phyloP scores from a whole-genome alignment of 2,113 vertebrate genomes.

The Ardeotis arabs region DNA sequence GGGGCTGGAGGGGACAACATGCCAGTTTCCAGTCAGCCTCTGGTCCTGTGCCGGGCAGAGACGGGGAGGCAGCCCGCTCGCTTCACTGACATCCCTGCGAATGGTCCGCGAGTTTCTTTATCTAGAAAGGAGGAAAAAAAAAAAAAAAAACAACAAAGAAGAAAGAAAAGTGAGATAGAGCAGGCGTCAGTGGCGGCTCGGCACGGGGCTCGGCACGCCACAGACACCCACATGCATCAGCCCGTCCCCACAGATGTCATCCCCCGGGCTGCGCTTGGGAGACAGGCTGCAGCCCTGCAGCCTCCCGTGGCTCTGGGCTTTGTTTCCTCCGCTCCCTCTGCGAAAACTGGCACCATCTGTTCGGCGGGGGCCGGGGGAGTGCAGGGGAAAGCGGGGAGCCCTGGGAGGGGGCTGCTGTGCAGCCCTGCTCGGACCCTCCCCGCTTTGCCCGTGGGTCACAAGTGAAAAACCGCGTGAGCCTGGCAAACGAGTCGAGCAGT shows the following conservation, averaged over 20 bases:
- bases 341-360: constrained; percentile 1
- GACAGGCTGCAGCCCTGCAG: constrained; percentile 21
- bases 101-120: background rate
- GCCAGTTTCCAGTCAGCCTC: background rate
- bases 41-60: background rate
- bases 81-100: constrained; percentile 21
- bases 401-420: background rate
- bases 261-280: background rate
- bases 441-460: fast-evolving
- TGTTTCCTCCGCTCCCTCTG: background rate
- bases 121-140: background rate
- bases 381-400: background rate
- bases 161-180: background rate
- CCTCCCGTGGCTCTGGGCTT: background rate
- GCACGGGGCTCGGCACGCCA: background rate
- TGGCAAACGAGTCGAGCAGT: fast-evolving
- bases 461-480: fast-evolving
- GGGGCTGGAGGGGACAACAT: background rate
- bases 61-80: background rate
- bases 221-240: background rate
- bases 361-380: background rate
- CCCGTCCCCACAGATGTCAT: constrained; percentile 24
- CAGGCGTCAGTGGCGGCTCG: background rate
- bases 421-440: background rate
- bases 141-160: background rate